Evolutionary conservation across 2,113 vertebrate species (phyloP), one percentile per base, ranked within the genome.

Genomic region (Silurus asotus): DNA sequence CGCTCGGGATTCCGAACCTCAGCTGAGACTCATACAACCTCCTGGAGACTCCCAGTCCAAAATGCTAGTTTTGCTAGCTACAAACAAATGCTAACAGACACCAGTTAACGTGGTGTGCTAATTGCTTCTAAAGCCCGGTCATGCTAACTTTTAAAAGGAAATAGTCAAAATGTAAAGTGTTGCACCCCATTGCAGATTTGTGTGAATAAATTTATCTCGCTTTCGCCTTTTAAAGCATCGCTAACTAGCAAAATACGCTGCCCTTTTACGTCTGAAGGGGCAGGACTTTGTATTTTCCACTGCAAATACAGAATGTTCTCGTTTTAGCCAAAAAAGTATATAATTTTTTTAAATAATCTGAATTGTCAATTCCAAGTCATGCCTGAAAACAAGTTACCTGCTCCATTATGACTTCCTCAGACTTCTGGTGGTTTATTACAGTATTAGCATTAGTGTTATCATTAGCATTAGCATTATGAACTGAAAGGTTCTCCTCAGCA

Each of bases 1-100:
- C 96, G 0, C 93, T 96, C 81, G 96, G 96, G 86, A 95, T 96
- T 94, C 90, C 94, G 62, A 72, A 89, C 0, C 90, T 94, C 85
- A 96, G 95, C 91, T 96, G 95, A 96, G 93, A 89, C 88, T 25
- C 56, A 2, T 1, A 20, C 17, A 45, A 80, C 28, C 23, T 61
- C 11, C 25, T 23, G 11, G 9, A 80, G 61, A 17, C 0, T 61
- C 61, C 61, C 19, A 67, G 48, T 69, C 49, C 81, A 82, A 69
- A 53, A 69, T 82, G 64, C 79, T 25, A 55, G 55, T 20, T 17
- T 25, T 82, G 62, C 81, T 82, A 67, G 67, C 49, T 2, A n/a
- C 20, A 51, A 69, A 69, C 23, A 9, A 80, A 45, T 20, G 37
- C 28, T 80, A 48, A 61, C 8, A 48, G 77, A 59, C 10, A 48